Conservation (phyloP, 1,140 invertebrate genomes). For the Cepaea nemoralis region DNA sequence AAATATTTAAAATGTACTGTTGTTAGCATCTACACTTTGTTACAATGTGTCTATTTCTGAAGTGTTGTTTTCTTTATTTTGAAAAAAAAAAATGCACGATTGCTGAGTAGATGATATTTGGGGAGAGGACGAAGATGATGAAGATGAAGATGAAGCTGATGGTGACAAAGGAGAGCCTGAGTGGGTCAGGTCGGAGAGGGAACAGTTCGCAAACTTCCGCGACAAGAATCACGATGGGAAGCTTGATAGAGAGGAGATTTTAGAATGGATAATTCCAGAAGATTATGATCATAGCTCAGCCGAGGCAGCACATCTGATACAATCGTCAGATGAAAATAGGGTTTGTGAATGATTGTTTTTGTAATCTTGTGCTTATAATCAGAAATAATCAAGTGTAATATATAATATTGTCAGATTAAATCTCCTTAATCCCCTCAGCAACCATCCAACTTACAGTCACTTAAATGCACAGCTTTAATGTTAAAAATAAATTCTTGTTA, state of each 20-base stretch:
- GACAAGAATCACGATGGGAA: conserved; percentile 91
- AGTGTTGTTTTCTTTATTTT: too few species aligned
- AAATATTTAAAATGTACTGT: too few species aligned
- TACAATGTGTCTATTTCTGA: too few species aligned
- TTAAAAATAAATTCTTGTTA: too few species aligned
- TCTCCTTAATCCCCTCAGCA: too few species aligned
- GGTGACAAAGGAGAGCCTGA: conserved; percentile 96
- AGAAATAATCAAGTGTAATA: not conserved
- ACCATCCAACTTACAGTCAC: too few species aligned
- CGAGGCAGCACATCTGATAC: conserved; percentile 95
- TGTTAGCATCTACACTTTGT: too few species aligned
- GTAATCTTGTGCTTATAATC: not conserved
- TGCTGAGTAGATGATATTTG: conserved; percentile 49
- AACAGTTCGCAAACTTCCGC: conserved; percentile 84
- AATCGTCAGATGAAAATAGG: conserved; percentile 90
- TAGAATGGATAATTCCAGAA: conserved; percentile 92
- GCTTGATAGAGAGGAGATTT: conserved; percentile 87
- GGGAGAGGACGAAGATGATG: conserved; percentile 77
- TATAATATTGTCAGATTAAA: too few species aligned
- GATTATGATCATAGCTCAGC: conserved; percentile 97
- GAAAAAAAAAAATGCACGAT: too few species aligned
- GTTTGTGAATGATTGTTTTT: conserved; percentile 72
- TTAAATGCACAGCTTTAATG: too few species aligned
- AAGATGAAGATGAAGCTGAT: conserved; percentile 89
- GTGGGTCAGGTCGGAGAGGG: conserved; percentile 94